Percentiles rank a stretch among this genome's conserved stretches.
Evolutionary conservation across 2,888 invertebrate genomes (phyloP).

Genomic region (Physocephala rufipes): DNA sequence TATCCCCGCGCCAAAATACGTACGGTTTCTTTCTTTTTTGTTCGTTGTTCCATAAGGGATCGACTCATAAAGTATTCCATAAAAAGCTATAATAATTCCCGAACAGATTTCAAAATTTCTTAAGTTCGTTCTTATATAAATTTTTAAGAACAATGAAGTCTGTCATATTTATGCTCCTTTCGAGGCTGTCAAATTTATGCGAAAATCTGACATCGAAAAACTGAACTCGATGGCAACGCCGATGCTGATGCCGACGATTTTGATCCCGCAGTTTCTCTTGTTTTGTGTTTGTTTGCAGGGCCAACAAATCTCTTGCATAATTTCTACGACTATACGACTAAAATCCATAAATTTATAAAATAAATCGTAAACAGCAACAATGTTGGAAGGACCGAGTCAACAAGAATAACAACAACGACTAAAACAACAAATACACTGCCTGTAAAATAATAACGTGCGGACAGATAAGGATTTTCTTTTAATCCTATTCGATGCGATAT

Average conservation of each 20-base stretch:
- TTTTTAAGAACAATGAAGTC: too few relatives aligned
- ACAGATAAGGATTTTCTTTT: conserved; percentile 33
- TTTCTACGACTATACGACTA: not conserved
- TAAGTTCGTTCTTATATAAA: conserved; percentile 3
- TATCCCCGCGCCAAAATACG: too few relatives aligned
- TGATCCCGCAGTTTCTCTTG: conserved; percentile 10
- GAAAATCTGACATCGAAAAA: conserved; percentile 2
- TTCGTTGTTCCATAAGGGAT: too few relatives aligned
- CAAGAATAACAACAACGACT: conserved; percentile 13
- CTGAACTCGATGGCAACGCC: not conserved
- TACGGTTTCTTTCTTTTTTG: too few relatives aligned
- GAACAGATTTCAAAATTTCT: conserved; percentile 10
- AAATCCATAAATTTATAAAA: not conserved
- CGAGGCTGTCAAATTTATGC: conserved; percentile 18
- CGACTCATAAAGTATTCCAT: not conserved
- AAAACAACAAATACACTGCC: not conserved
- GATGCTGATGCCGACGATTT: not conserved
- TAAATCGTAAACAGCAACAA: too few relatives aligned
- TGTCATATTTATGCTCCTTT: not conserved
- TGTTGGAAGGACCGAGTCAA: not conserved
- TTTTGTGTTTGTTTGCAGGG: not conserved
- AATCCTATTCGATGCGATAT: not conserved
- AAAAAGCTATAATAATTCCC: conserved; percentile 14
- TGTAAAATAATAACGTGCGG: conserved; percentile 32
- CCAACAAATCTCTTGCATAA: not conserved